Evolutionary conservation across 1,140 invertebrate genomes (phyloP).

Genomic region (Neodiprion virginianus): DNA sequence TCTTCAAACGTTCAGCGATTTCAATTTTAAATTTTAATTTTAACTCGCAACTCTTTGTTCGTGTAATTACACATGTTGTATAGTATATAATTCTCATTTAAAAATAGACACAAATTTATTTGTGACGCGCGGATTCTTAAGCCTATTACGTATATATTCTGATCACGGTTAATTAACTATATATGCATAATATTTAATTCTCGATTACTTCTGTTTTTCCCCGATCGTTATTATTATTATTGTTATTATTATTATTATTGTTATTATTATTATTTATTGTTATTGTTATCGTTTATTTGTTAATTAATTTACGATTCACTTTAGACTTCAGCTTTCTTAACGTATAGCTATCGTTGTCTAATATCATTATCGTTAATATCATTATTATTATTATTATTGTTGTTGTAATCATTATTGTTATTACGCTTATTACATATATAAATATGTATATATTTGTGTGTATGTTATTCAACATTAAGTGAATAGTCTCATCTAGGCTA

Average conservation of each 20-base stretch:
- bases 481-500: constrained; percentile 16
- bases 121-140: constrained; percentile 53
- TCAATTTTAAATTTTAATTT: background rate
- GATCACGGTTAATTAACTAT: constrained; percentile 55
- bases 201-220: background rate
- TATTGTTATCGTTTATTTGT: background rate
- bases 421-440: too few species aligned
- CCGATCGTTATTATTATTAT: background rate
- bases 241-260: background rate
- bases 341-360: too few species aligned
- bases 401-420: too few species aligned
- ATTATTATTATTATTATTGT: background rate
- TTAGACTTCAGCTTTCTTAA: background rate
- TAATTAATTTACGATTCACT: background rate
- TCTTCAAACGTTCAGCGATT: constrained; percentile 2
- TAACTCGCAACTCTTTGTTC: background rate
- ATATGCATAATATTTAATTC: background rate
- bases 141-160: constrained; percentile 61
- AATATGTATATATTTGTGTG: constrained; percentile 40
- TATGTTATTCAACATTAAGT: constrained; percentile 56
- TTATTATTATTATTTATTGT: constrained; percentile 5
- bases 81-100: constrained; percentile 40
- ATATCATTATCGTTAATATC: too few species aligned
- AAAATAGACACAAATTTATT: constrained; percentile 61
- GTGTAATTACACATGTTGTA: background rate